Conservation (phyloP, 1,140 invertebrate species). For the Bathynomus jamesi region DNA sequence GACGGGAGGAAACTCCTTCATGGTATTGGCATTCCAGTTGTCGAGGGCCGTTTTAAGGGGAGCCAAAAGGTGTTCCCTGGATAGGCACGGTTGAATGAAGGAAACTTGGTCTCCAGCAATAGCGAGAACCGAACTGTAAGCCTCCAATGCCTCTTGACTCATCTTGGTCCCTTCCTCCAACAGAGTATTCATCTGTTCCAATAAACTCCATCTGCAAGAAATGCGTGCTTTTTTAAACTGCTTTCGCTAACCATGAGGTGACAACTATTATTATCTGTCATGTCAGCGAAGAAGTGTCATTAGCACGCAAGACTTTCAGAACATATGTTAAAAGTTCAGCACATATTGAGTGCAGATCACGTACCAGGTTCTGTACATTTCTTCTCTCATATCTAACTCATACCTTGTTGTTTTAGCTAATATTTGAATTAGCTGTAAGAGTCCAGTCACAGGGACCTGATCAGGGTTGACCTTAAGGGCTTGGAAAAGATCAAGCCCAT, state of each 20-base stretch:
- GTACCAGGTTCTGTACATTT: no score
- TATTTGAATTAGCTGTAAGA: slow-evolving; percentile 26
- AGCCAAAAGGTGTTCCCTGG: slow-evolving; percentile 41
- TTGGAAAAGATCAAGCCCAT: slow-evolving; percentile 26
- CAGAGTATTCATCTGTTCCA: slow-evolving; percentile 50
- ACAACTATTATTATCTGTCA: background rate
- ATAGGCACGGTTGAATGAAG: slow-evolving; percentile 49
- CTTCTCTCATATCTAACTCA: no score
- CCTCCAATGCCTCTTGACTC: slow-evolving; percentile 24
- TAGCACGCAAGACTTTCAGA: no score
- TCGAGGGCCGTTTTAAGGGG: slow-evolving; percentile 43
- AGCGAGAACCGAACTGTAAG: slow-evolving; percentile 31
- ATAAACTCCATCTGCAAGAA: slow-evolving; percentile 46
- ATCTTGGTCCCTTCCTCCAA: slow-evolving; percentile 42
- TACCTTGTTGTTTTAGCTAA: slow-evolving; percentile 25
- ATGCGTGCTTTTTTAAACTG: slow-evolving; percentile 1
- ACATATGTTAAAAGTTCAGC: no score
- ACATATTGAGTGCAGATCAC: no score
- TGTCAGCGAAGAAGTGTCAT: no score
- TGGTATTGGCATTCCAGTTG: slow-evolving; percentile 43
- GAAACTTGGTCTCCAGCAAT: slow-evolving; percentile 26
- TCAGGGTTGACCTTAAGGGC: slow-evolving; percentile 26
- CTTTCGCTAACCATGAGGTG: background rate
- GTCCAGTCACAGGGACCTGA: slow-evolving; percentile 28
- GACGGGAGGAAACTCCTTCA: slow-evolving; percentile 42